Percentiles rank a stretch among this genome's conserved stretches.
phyloP scores from a whole-genome alignment of 1,140 invertebrate genomes.

The Drosophila gunungcola region DNA sequence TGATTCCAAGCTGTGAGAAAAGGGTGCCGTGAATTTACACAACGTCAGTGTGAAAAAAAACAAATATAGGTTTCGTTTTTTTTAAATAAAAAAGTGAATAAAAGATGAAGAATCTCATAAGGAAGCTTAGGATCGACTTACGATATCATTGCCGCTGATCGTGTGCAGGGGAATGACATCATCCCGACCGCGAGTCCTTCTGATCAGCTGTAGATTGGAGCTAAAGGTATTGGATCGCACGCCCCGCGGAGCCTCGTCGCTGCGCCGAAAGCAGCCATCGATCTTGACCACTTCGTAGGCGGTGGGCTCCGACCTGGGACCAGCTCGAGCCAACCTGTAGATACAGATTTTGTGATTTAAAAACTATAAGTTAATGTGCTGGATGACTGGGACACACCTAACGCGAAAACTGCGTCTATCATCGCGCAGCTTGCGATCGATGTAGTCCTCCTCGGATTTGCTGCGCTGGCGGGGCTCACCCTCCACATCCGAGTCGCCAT shows the following conservation, averaged over 20 bases:
- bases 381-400: slow-evolving; percentile 73
- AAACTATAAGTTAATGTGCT: too few species aligned
- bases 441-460: slow-evolving; percentile 82
- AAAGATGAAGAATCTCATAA: too few species aligned
- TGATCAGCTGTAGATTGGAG: slow-evolving; percentile 85
- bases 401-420: slow-evolving; percentile 85
- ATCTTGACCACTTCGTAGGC: slow-evolving; percentile 89
- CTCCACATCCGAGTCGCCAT: slow-evolving; percentile 69
- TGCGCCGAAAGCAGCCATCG: slow-evolving; percentile 86
- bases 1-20: too few species aligned
- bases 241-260: slow-evolving; percentile 85
- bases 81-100: too few species aligned
- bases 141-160: slow-evolving; percentile 87
- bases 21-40: too few species aligned
- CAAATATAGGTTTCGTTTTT: too few species aligned
- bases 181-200: slow-evolving; percentile 85
- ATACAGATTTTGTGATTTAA: too few species aligned
- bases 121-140: slow-evolving; percentile 66
- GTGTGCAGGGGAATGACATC: slow-evolving; percentile 85
- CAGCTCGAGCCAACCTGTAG: slow-evolving; percentile 87
- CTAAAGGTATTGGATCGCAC: slow-evolving; percentile 74
- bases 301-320: slow-evolving; percentile 88
- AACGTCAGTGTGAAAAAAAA: too few species aligned
- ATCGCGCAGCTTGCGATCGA: slow-evolving; percentile 74
- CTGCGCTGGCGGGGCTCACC: slow-evolving; percentile 76